phyloP scores from a whole-genome alignment of 2,113 vertebrate species.

The Diphyllodes magnificus region DNA sequence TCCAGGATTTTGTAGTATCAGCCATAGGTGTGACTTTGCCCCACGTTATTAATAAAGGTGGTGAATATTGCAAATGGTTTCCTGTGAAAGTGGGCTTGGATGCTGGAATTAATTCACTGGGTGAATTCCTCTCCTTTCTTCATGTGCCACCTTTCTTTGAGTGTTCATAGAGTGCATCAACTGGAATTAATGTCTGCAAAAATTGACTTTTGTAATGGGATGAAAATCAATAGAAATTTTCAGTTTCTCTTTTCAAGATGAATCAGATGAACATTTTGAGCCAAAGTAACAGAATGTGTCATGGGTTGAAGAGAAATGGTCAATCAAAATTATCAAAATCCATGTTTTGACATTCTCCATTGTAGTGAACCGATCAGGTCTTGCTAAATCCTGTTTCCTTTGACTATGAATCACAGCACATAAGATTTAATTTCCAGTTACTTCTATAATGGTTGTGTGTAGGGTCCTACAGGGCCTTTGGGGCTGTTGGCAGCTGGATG shows the following conservation, averaged over 20 bases:
- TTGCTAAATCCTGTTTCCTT: neutral
- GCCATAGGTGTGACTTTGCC: neutral
- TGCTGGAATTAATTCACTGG: neutral
- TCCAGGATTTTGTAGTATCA: neutral
- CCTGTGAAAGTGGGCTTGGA: neutral
- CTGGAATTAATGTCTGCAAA: neutral
- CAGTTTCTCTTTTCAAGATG: neutral
- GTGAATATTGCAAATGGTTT: neutral
- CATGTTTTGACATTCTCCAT: neutral
- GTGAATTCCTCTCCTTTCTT: neutral
- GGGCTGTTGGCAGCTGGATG: neutral
- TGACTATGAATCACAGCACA: neutral
- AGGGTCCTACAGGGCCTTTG: neutral
- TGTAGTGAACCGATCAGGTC: neutral
- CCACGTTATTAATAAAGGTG: neutral
- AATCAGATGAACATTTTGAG: neutral
- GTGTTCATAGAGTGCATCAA: neutral
- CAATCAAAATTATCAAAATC: conserved; percentile 7
- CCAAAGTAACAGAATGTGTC: neutral
- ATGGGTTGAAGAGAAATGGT: neutral
- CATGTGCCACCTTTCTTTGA: neutral
- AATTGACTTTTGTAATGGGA: neutral
- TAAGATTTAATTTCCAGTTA: neutral
- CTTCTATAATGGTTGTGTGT: neutral
- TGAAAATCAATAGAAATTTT: conserved; percentile 15